Percentiles rank a stretch among this genome's conserved stretches.
Evolutionary conservation across 2,113 vertebrate species (phyloP).

Genomic region (Perca flavescens): DNA sequence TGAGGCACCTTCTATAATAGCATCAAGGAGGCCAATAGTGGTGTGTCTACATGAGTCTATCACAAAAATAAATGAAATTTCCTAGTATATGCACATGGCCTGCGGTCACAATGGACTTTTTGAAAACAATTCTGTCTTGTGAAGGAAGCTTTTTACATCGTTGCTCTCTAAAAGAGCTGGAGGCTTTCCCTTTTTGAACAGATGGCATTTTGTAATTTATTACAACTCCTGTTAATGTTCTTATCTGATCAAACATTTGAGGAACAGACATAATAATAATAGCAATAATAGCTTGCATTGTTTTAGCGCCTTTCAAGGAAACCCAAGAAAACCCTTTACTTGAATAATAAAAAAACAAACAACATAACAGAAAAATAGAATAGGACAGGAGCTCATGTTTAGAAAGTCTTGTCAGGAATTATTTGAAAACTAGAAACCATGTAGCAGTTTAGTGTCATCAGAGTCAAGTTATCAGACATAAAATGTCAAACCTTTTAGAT

Average conservation of each 20-base stretch:
- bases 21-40: neutral
- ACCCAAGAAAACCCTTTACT: too few relatives aligned
- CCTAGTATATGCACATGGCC: neutral
- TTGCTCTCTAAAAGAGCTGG: neutral
- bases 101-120: neutral
- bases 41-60: neutral
- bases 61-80: neutral
- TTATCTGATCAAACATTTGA: neutral
- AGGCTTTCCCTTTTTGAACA: neutral
- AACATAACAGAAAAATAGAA: neutral
- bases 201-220: neutral
- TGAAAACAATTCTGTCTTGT: neutral
- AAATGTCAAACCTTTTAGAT: neutral
- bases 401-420: neutral
- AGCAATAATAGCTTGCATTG: neutral
- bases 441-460: neutral
- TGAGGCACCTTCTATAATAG: neutral
- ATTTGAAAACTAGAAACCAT: neutral
- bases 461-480: conserved; percentile 7
- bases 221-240: neutral
- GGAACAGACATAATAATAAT: neutral
- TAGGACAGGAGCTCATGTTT: neutral
- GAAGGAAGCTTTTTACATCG: neutral
- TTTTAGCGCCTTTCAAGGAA: neutral
- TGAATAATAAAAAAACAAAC: neutral